Percentiles rank a stretch among this genome's conserved stretches.
Conservation (phyloP, 1,140 invertebrate species). For the Drosophila teissieri region DNA sequence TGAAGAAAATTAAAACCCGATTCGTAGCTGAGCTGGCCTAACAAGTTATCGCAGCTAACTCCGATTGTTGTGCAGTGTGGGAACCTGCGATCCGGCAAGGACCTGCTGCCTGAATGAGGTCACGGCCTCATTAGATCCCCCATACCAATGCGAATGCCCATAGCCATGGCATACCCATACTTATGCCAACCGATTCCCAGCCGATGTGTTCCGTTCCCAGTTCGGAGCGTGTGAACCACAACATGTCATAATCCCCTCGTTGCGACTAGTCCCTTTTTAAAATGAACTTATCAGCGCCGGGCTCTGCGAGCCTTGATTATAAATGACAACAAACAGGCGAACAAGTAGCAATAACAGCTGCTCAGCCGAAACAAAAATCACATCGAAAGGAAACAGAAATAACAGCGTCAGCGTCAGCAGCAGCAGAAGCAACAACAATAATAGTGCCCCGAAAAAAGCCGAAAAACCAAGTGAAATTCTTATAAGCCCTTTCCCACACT, state of each 20-base stretch:
- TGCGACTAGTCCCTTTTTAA: conserved; percentile 59
- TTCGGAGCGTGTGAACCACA: conserved; percentile 72
- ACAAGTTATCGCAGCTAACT: conserved; percentile 59
- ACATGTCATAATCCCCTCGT: conserved; percentile 76
- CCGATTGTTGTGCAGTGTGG: conserved; percentile 50
- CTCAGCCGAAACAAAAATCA: conserved; percentile 60
- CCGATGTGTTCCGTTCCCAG: conserved; percentile 13
- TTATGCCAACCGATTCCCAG: conserved; percentile 7
- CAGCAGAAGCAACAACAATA: conserved; percentile 44
- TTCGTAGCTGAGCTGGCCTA: conserved; percentile 57
- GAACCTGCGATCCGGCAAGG: conserved; percentile 60
- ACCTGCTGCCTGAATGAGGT: conserved; percentile 66
- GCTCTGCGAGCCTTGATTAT: conserved; percentile 75
- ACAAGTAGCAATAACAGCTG: conserved; percentile 78
- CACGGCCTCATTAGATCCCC: conserved; percentile 77
- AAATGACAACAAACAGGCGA: conserved; percentile 81
- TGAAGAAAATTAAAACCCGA: conserved; percentile 39
- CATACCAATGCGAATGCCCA: conserved; percentile 4
- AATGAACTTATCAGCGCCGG: conserved; percentile 76
- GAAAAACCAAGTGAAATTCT: conserved; percentile 81
- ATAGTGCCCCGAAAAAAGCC: conserved; percentile 62
- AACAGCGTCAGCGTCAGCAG: conserved; percentile 33
- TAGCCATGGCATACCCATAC: conserved; percentile 3
- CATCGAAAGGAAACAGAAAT: conserved; percentile 74
- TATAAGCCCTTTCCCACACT: conserved; percentile 83